Evolutionary conservation across 2,888 invertebrate genomes (phyloP), one percentile per base, ranked within the genome.

Genomic region (Drosophila seclusa): DNA sequence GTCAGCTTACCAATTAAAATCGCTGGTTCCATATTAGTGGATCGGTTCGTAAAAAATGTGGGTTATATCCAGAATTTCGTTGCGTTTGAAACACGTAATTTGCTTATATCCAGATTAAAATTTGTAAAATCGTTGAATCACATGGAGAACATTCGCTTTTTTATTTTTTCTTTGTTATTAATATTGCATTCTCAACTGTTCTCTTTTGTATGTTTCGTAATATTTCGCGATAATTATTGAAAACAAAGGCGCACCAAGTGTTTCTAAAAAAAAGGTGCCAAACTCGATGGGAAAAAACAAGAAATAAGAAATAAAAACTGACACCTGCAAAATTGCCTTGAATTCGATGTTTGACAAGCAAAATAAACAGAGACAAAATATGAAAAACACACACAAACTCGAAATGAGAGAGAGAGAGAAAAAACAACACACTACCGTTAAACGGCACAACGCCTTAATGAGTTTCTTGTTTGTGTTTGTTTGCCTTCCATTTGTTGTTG

Each of bases 1-100:
- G 2, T 38, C 31, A 21, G 45, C 87, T 90, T 73, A 87, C 87
- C 87, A 78, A 87, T 85, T 89, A 87, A 90, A 87, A 87, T 87
- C 62, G 87, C 75, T 54, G 87, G 81, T 75, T 87, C 87, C 87
- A 87, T 87, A 59, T 70, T 89, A 64, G 68, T 61, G 48, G 16
- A 54, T 70, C 62, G 70, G 24, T 62, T 50, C 13, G 49, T 57
- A 50, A 38, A 45, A 58, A 29, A 45, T 55, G 29, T 32, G 45
- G 31, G 48, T 48, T 36, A 54, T 60, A 72, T 89, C 72, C 84
- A 64, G 70, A 72, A 48, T 42, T 58, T 73, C 64, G 79, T 79
- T 70, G 79, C 67, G 74, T 69, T 72, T 58, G 58, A 59, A 49
- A 38, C 54, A 65, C 48, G 24, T 71, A 32, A 31, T 34, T 68